Evolutionary conservation across 2,797 vertebrate species (phyloP).

Genomic region (Squalus acanthias): DNA sequence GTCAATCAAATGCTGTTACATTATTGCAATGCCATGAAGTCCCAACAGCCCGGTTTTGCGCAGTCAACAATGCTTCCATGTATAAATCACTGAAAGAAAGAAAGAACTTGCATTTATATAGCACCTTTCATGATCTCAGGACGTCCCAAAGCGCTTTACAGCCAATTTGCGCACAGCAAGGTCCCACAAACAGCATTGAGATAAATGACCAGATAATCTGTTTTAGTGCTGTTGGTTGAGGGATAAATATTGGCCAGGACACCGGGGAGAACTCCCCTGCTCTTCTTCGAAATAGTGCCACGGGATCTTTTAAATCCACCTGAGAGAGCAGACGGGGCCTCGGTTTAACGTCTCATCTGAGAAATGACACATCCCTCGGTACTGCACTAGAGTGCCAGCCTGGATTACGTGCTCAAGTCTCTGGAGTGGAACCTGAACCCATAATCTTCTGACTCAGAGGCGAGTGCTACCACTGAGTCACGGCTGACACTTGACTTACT

Average conservation of each 20-base stretch:
- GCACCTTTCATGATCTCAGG: background rate
- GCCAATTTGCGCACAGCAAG: background rate
- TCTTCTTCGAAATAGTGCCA: background rate
- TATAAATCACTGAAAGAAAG: background rate
- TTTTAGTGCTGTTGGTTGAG: background rate
- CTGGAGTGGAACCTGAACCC: no score
- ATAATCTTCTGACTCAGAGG: no score
- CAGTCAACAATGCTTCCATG: background rate
- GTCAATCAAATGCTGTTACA: background rate
- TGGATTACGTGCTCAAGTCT: background rate
- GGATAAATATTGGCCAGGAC: background rate
- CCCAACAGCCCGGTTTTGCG: background rate
- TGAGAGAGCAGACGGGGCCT: no score
- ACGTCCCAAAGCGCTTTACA: background rate
- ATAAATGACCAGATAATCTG: background rate
- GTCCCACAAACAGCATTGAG: no score
- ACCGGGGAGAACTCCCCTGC: no score
- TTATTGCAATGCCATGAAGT: background rate
- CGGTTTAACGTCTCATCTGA: background rate
- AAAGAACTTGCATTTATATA: background rate
- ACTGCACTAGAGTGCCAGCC: background rate
- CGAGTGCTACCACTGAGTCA: no score
- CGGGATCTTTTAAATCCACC: background rate
- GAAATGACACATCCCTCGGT: background rate
- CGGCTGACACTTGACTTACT: no score